These are phyloP conservation scores for Celastrina argiolus DNA, from an alignment of 2,888 invertebrate genomes.

Conservation along the genomic window DNA sequence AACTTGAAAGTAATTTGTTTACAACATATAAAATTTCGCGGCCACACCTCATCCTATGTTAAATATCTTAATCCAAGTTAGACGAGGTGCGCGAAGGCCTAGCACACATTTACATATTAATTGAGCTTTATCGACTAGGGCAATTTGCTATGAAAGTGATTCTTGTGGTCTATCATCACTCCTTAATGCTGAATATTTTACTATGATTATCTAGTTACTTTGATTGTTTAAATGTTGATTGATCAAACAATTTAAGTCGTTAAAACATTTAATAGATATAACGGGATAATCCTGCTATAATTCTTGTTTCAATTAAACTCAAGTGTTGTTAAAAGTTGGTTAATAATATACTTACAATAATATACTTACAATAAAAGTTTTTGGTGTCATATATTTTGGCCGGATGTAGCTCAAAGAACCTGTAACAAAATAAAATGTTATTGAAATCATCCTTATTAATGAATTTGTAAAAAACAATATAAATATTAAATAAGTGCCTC, in stretches of 20 bases:
- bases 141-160: too few species aligned
- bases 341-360: slow-evolving; percentile 22
- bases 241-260: background rate
- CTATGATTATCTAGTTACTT: background rate
- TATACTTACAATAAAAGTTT: slow-evolving; percentile 53
- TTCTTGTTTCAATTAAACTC: background rate
- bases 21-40: slow-evolving; percentile 47
- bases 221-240: background rate
- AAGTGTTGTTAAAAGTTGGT: background rate
- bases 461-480: background rate
- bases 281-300: too few species aligned
- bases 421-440: slow-evolving; percentile 51
- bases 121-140: too few species aligned
- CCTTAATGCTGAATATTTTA: slow-evolving; percentile 11
- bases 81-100: too few species aligned
- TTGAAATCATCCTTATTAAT: background rate
- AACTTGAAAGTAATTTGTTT: slow-evolving; percentile 67
- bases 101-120: too few species aligned
- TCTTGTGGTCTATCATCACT: too few species aligned
- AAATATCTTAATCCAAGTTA: background rate
- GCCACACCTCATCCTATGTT: slow-evolving; percentile 42
- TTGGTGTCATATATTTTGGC: slow-evolving; percentile 67
- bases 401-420: slow-evolving; percentile 53
- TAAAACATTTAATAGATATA: too few species aligned
- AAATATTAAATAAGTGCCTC: too few species aligned